These are phyloP conservation scores for Psilopogon haemacephalus DNA, from an alignment of 2,113 vertebrate species.

Conservation along the genomic window DNA sequence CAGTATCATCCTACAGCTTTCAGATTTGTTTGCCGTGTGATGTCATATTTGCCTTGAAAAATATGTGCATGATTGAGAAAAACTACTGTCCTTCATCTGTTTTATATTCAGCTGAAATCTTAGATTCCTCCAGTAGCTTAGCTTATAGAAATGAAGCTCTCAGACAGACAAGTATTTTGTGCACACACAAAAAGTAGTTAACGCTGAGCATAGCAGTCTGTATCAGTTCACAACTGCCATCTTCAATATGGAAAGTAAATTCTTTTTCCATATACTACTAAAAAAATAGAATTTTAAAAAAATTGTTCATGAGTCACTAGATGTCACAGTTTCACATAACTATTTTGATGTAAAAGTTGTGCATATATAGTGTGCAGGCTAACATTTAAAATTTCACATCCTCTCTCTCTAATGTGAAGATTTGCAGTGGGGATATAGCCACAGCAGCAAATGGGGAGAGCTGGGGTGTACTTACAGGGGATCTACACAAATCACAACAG, in stretches of 20 bases:
- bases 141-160: slow-evolving; percentile 23
- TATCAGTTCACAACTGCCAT: slow-evolving; percentile 14
- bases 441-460: not conserved
- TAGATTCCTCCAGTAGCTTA: slow-evolving; percentile 26
- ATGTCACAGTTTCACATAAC: slow-evolving; percentile 26
- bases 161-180: not conserved
- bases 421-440: not conserved
- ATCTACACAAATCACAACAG: not conserved
- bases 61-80: slow-evolving; percentile 32
- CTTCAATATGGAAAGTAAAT: slow-evolving; percentile 1
- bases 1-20: not conserved
- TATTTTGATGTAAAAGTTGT: not conserved
- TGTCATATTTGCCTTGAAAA: slow-evolving; percentile 58
- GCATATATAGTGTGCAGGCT: not conserved
- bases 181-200: not conserved
- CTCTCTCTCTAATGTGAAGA: not conserved
- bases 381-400: not conserved
- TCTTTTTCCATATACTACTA: not conserved
- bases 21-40: not conserved
- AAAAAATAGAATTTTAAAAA: not conserved
- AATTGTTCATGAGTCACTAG: slow-evolving; percentile 18
- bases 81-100: not conserved
- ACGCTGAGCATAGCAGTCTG: not conserved
- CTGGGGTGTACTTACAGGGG: not conserved
- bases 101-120: slow-evolving; percentile 30